A percentile compares a stretch with the other conserved stretches of the same genome.
Conservation (phyloP, 2,113 vertebrate genomes). For the Myodes glareolus region DNA sequence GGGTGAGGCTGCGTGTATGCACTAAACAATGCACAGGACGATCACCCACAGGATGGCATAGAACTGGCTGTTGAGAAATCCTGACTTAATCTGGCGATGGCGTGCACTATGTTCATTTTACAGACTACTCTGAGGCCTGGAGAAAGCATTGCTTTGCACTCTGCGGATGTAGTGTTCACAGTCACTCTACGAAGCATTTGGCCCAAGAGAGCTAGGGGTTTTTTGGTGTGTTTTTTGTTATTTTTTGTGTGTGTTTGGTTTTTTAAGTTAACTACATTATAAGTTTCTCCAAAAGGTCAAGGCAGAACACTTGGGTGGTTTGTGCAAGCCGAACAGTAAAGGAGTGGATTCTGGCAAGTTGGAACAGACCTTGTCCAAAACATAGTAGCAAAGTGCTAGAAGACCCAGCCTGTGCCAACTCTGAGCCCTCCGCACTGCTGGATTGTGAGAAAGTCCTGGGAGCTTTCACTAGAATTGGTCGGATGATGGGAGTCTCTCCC, state of each 20-base stretch:
- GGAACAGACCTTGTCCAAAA: not conserved
- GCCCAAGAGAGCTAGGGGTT: not conserved
- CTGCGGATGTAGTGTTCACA: not conserved
- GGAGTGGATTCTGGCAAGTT: not conserved
- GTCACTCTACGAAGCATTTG: not conserved
- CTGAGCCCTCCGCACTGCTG: not conserved
- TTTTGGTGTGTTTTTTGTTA: not conserved
- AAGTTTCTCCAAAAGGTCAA: not conserved
- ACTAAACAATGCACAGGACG: not conserved
- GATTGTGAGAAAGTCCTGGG: not conserved
- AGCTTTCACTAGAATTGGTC: too few species aligned
- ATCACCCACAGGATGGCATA: not conserved
- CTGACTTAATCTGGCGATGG: not conserved
- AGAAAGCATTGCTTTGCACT: not conserved
- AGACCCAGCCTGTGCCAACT: too few species aligned
- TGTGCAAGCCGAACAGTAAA: not conserved
- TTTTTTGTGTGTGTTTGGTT: too few species aligned
- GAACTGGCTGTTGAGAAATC: not conserved
- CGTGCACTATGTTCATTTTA: not conserved
- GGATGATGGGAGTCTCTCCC: not conserved
- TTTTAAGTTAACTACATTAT: not conserved
- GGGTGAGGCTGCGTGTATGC: not conserved
- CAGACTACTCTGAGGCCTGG: not conserved
- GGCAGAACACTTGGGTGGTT: not conserved
- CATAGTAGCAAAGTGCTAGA: not conserved